Evolutionary conservation across 35 echinoderm and acorn worm genomes (phyloP), one percentile per base, ranked within the genome.

Genomic region (Ophioderma brevispina): DNA sequence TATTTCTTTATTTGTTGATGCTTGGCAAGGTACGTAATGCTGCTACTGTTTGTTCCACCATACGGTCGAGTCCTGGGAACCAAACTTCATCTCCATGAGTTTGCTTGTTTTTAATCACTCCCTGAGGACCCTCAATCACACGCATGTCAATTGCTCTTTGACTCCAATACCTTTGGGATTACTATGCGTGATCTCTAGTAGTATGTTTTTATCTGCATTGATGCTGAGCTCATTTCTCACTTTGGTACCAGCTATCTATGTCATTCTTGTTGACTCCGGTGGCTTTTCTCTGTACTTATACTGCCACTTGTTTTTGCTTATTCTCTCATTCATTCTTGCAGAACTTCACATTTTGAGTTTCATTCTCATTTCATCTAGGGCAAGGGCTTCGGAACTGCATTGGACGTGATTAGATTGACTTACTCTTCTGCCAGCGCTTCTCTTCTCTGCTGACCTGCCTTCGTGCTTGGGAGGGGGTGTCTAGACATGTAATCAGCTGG

Each of bases 121-220:
- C 95, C 82, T 97, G 95, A 42, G 90, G 94, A 0, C 94, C 91
- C 40, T 96, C 94, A 46, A 93, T 91, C 0, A 92, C 95, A 33
- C n/a, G n/a, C n/a, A 94, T 79, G 13, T 87, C 87, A 3, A 97
- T 39, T 32, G 88, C 55, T 25, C 63, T 39, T 38, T 94, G 55
- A n/a, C 34, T 84, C 64, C 31, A 97, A 40, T 1, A 63, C 37
- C 43, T 49, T 31, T 39, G 86, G 87, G 30, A 94, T 80, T 0
- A 94, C 82, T 33, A 90, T 89, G 30, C 38, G n/a, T 19, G 5
- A 0, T 78, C 87, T 25, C 87, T 17, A 94, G 78, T 32, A 94
- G 46, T 31, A 89, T 35, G 41, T 93, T 85, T 50, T 91, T 34
- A 18, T 84, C 33, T 50, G 17, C 14, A 42, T 39, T 75, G 17